Evolutionary conservation across 92 coral and sea anemone species (phyloP).

Genomic region (Parazoanthus darwini): DNA sequence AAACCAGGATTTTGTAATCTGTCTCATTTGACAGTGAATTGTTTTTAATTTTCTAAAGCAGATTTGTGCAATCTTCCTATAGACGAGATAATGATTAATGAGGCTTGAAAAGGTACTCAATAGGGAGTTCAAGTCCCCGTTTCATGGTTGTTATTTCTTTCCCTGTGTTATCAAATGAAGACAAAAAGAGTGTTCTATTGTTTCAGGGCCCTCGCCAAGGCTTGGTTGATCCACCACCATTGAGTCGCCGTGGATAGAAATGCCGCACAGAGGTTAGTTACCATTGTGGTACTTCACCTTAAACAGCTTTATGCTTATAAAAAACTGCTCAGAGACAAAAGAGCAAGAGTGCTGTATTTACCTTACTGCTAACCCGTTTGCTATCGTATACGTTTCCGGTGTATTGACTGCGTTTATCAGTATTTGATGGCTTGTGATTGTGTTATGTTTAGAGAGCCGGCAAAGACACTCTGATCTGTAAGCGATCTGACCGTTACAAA

Average conservation of each 20-base stretch:
- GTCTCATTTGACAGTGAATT: not conserved
- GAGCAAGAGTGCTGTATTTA: not conserved
- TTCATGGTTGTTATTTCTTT: not conserved
- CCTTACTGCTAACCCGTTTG: not conserved
- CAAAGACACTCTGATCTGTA: not conserved
- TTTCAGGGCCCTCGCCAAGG: slow-evolving; percentile 47
- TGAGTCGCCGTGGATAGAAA: slow-evolving; percentile 54
- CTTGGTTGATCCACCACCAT: slow-evolving; percentile 42
- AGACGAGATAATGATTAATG: not conserved
- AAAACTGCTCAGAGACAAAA: not conserved
- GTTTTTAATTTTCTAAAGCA: not conserved
- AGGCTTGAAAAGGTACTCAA: not conserved
- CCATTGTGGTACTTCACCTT: no score
- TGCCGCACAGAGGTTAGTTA: slow-evolving; percentile 88
- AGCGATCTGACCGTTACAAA: not conserved
- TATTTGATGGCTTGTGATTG: not conserved
- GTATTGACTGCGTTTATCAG: not conserved
- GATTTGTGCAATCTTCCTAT: not conserved
- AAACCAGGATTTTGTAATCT: not conserved
- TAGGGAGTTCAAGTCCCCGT: not conserved
- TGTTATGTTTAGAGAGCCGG: not conserved
- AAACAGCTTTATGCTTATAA: not conserved
- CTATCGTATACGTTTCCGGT: not conserved
- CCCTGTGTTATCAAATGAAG: not conserved
- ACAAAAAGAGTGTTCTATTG: not conserved